Evolutionary conservation across 2,113 vertebrate genomes (phyloP), one percentile per base, ranked within the genome.

Genomic region (Sorex araneus): DNA sequence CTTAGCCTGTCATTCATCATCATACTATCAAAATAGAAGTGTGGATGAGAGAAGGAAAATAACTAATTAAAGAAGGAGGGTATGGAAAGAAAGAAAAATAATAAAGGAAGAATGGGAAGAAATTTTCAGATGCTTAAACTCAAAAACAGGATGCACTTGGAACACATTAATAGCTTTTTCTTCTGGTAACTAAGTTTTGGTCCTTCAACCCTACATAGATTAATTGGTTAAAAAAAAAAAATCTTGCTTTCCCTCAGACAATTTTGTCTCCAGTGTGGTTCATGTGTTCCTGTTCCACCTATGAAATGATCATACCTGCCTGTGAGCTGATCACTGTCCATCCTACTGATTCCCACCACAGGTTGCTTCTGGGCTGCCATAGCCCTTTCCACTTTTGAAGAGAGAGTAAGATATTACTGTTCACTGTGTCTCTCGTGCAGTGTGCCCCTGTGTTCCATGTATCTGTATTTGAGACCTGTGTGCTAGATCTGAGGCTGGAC

Each of bases 181-280:
- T 50, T 91, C 91, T 63, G n/a, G 23, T 88, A 67, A 82, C 66
- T n/a, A 75, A 83, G 8, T 27, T 94, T 50, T 73, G 6, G 34
- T 88, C 25, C 83, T 90, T 83, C 30, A 43, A 10, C 4, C 8
- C 57, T 69, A 30, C 6, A 67, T 30, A 84, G 28, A 54, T 7
- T 45, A 83, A 67, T 7, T 79, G 73, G 19, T 63, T n/a, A n/a
- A 11, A 80, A 50, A 70, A 15, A 54, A 11, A 80, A 50, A 66
- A 10, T 36, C 40, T 71, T 87, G 54, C 16, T 28, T 45, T 87
- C 12, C 10, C 57, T 23, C 43, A 79, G 36, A 79, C 4, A 64
- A 13, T 63, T 43, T 79, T 43, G 25, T 50, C 28, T 71, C 54
- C 11, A 2, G 1, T 30, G 21, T 30, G 50, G 4, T 82, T 77